phyloP scores from a whole-genome alignment of 2,113 vertebrate species.

The Mirounga angustirostris region DNA sequence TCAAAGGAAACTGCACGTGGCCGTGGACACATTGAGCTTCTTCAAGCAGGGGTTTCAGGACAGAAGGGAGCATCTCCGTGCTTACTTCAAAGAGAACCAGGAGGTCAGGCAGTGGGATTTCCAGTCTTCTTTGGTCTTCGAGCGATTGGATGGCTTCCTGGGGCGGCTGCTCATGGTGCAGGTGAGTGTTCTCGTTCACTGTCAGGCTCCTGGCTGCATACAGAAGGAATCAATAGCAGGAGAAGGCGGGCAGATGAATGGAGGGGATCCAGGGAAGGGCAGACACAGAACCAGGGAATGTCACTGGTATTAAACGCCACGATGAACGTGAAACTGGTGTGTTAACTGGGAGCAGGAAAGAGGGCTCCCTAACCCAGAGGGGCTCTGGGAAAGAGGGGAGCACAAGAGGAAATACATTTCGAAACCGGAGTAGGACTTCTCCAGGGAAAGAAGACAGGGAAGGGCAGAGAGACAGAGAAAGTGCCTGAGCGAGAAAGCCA shows the following conservation, averaged over 20 bases:
- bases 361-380: neutral
- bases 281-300: neutral
- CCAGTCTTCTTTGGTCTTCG: slow-evolving; percentile 89
- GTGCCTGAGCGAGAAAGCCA: neutral
- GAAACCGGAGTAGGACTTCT: neutral
- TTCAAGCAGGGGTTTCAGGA: slow-evolving; percentile 91
- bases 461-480: neutral
- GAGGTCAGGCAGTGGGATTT: slow-evolving; percentile 92
- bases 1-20: slow-evolving; percentile 89
- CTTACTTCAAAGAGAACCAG: slow-evolving; percentile 87
- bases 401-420: slow-evolving; percentile 1
- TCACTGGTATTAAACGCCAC: neutral
- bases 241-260: neutral
- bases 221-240: neutral
- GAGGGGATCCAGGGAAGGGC: neutral
- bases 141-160: slow-evolving; percentile 90
- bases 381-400: neutral
- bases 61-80: slow-evolving; percentile 85
- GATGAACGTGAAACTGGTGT: neutral
- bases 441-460: neutral
- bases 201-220: rapidly evolving
- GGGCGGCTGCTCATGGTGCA: slow-evolving; percentile 87
- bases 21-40: slow-evolving; percentile 86
- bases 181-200: slow-evolving; percentile 84
- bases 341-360: neutral